Percentiles rank a stretch among this genome's conserved stretches.
Evolutionary conservation across 30 jellyfish, hydroid and myxozoan genomes (phyloP).

Genomic region (Hydra vulgaris): DNA sequence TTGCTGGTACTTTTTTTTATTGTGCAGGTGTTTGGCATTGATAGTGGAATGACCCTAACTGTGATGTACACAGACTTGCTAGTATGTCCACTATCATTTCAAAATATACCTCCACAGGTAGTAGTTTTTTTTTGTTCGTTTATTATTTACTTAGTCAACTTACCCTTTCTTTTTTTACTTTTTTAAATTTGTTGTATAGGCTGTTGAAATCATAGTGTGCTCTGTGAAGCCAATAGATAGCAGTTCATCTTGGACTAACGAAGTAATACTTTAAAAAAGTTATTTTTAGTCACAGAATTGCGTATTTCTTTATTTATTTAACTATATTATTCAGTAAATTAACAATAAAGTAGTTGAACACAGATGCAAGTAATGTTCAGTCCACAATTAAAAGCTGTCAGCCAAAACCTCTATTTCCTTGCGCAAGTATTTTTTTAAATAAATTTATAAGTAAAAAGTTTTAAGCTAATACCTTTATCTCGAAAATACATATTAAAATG

Average conservation of each 20-base stretch:
- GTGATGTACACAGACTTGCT: conserved; percentile 33
- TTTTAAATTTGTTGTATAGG: conserved; percentile 24
- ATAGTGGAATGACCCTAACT: conserved; percentile 22
- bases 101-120: conserved; percentile 65
- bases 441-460: no score
- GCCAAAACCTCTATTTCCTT: no score
- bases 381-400: no score
- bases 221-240: conserved; percentile 68
- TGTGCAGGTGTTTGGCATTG: conserved; percentile 62
- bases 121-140: not conserved
- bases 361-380: no score
- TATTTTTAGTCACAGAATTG: conserved; percentile 1
- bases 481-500: no score
- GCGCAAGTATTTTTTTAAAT: no score
- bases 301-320: no score
- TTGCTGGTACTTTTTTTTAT: not conserved
- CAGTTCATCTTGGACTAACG: conserved; percentile 48
- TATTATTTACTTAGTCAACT: not conserved
- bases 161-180: not conserved
- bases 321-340: no score
- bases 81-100: conserved; percentile 26
- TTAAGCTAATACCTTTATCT: no score
- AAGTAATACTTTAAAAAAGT: conserved; percentile 18
- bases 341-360: no score
- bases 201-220: conserved; percentile 65